Evolutionary conservation across 2,797 vertebrate genomes (phyloP), one percentile per base, ranked within the genome.

Genomic region (Antrozous pallidus): DNA sequence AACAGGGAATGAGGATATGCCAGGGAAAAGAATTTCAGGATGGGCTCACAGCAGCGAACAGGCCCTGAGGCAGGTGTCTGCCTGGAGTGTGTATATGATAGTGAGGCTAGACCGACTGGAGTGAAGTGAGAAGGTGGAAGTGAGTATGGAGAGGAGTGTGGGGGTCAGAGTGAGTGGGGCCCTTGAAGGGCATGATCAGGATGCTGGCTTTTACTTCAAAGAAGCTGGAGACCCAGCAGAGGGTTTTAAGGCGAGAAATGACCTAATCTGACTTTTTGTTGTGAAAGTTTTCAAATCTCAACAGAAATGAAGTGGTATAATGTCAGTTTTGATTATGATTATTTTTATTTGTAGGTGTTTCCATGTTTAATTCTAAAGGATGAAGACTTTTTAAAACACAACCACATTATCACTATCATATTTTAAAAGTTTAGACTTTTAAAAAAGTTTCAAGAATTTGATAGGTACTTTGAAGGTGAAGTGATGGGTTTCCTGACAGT

Each of bases 371-470:
- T 86, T 83, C 49, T 40, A 63, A 63, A 82, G 13, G 40, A 70
- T 61, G 61, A 40, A 26, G 45, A 20, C n/a, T 56, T 81, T 79
- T n/a, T 0, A 71, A 93, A 78, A 83, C 24, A 26, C 49, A 67
- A 6, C 26, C 65, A 40, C 40, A 51, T 63, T 45, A 38, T 51
- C 6, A 56, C 67, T 56, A 33, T 47, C 28, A 6, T 70, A 31
- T 63, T 90, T 82, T 77, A 33, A 90, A 95, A 90, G 54, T 63
- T 56, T 90, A 79, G 33, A 33, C 47, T 54, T 90, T 86, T n/a
- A 65, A 95, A 63, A 61, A 63, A n/a, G n/a, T 77, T 38, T 79
- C 38, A 90, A 83, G 54, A 89, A 85, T 54, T 92, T 82, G 75
- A 69, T 45, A 70, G 14, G 2, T 58, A 9, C 40, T 91, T 71